A percentile compares a stretch with the other conserved stretches of the same genome.
Evolutionary conservation across 2,888 invertebrate species (phyloP).

Genomic region (Troglohyphantes excavatus): DNA sequence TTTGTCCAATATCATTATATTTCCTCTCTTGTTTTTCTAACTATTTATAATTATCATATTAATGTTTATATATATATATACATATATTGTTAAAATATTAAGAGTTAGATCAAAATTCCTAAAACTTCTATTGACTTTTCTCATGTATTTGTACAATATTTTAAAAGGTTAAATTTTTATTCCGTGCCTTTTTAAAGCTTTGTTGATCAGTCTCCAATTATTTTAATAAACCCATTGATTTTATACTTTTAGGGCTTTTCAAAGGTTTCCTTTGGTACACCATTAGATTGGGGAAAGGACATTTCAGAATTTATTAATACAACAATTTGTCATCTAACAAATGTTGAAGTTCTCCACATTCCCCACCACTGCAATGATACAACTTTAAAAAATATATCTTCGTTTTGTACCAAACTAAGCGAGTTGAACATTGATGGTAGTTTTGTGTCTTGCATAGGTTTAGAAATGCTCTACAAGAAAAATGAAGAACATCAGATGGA

Average conservation of each 20-base stretch:
- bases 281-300: background rate
- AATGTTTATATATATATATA: too few species aligned
- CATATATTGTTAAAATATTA: too few species aligned
- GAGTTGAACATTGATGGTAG: background rate
- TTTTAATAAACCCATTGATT: too few species aligned
- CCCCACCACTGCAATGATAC: background rate
- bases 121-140: too few species aligned
- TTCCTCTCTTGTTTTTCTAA: too few species aligned
- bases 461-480: background rate
- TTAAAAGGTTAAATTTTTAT: too few species aligned
- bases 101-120: too few species aligned
- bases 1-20: too few species aligned
- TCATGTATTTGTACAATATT: too few species aligned
- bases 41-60: too few species aligned
- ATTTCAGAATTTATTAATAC: background rate
- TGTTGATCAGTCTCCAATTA: too few species aligned
- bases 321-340: background rate
- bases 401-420: background rate
- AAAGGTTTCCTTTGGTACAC: slow-evolving; percentile 11
- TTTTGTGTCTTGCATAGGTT: background rate
- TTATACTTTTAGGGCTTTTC: slow-evolving; percentile 1
- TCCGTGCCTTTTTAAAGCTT: too few species aligned
- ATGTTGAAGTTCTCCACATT: slow-evolving; percentile 10
- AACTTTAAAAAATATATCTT: background rate
- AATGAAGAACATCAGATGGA: background rate